These are phyloP conservation scores for Hystrix brachyura DNA, from an alignment of 2,113 vertebrate genomes.

Conservation along the genomic window DNA sequence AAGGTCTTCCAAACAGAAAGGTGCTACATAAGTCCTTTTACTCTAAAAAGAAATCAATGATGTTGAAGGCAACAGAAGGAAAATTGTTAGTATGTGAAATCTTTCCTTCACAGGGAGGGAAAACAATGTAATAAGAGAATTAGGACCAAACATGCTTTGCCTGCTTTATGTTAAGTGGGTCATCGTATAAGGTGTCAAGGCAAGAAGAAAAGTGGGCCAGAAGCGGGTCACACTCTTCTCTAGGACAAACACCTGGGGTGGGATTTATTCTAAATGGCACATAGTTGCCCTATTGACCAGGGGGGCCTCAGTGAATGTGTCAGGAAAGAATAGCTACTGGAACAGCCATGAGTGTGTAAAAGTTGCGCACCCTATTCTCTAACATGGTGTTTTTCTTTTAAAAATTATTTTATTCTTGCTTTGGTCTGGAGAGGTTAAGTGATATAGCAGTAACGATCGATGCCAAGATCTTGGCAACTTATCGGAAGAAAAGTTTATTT, in stretches of 20 bases:
- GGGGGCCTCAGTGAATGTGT: background rate
- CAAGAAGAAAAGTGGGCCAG: background rate
- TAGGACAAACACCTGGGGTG: background rate
- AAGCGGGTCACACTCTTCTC: background rate
- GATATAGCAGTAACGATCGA: background rate
- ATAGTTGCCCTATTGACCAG: background rate
- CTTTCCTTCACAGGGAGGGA: background rate
- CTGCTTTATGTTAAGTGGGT: slow-evolving; percentile 33
- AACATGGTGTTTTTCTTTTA: background rate
- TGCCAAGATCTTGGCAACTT: background rate
- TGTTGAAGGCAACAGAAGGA: background rate
- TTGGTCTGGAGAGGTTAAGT: background rate
- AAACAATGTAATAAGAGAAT: slow-evolving; percentile 16
- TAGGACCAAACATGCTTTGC: background rate
- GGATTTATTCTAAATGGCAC: background rate
- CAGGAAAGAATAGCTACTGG: slow-evolving; percentile 29
- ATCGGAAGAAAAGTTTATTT: background rate
- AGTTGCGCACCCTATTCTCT: background rate
- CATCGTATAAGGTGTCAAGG: background rate
- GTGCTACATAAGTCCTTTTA: background rate
- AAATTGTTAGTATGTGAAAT: background rate
- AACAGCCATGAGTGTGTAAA: background rate
- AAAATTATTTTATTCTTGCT: background rate
- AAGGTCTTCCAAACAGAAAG: slow-evolving; percentile 16
- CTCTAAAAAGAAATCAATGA: background rate